phyloP scores from a whole-genome alignment of 2,113 vertebrate genomes.

The Sinocyclocheilus anophthalmus region DNA sequence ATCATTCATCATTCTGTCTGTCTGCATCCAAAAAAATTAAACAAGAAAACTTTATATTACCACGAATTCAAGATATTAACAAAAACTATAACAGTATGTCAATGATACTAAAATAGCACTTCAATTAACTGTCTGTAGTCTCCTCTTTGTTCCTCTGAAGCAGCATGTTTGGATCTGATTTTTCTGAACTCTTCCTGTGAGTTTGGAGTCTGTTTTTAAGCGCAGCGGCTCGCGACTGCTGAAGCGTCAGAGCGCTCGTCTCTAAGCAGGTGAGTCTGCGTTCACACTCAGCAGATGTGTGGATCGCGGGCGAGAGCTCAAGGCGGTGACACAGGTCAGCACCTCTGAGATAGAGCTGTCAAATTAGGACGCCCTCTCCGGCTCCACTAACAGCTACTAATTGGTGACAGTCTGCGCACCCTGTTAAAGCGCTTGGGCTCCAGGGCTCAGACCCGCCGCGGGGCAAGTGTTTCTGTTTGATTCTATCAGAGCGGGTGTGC shows the following conservation, averaged over 20 bases:
- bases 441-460: constrained; percentile 38
- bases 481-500: constrained; percentile 11
- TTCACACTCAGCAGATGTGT: constrained; percentile 53
- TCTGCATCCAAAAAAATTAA: too few species aligned
- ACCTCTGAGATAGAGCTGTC: constrained; percentile 74
- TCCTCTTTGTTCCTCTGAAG: background rate
- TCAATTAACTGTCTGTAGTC: background rate
- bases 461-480: constrained; percentile 49
- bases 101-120: too few species aligned
- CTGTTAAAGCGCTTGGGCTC: constrained; percentile 47
- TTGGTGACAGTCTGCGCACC: constrained; percentile 66
- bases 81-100: too few species aligned
- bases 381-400: constrained; percentile 73
- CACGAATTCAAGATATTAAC: too few species aligned
- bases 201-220: background rate
- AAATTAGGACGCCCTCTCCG: constrained; percentile 71
- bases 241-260: background rate
- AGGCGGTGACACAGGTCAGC: constrained; percentile 69
- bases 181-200: background rate
- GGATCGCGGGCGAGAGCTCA: constrained; percentile 56
- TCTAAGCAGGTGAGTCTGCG: constrained; percentile 37
- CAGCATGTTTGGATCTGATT: too few species aligned
- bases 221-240: background rate
- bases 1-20: too few species aligned
- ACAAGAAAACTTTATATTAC: too few species aligned